These are phyloP conservation scores for Platichthys flesus DNA, from an alignment of 2,113 vertebrate genomes.

Conservation along the genomic window DNA sequence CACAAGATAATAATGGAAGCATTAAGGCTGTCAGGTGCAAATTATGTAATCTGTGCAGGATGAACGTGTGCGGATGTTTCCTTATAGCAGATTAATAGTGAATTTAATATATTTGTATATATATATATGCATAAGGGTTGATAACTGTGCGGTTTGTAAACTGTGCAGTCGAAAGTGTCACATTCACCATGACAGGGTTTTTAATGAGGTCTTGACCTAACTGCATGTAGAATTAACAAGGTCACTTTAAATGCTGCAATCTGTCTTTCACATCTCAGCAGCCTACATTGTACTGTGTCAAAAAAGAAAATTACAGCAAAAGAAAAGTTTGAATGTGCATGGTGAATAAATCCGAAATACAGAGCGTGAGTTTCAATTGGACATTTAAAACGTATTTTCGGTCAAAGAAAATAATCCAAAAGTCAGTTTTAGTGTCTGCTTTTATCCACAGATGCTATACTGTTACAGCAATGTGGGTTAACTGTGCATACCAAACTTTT, in stretches of 20 bases:
- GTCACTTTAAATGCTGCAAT: slow-evolving; percentile 13
- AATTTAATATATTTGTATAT: not conserved
- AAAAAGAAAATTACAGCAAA: slow-evolving; percentile 12
- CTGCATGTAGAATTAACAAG: slow-evolving; percentile 12
- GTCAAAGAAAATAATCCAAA: too few relatives aligned
- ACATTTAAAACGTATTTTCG: too few relatives aligned
- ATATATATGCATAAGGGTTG: not conserved
- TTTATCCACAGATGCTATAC: too few relatives aligned
- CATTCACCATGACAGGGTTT: not conserved
- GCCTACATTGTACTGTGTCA: slow-evolving; percentile 15
- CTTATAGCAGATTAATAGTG: not conserved
- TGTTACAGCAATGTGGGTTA: too few relatives aligned
- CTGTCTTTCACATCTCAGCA: not conserved
- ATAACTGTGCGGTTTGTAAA: too few relatives aligned
- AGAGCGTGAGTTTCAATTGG: too few relatives aligned
- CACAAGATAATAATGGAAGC: not conserved
- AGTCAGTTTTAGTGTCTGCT: too few relatives aligned
- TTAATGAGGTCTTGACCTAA: slow-evolving; percentile 35
- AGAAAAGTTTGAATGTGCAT: too few relatives aligned
- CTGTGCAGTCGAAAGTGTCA: too few relatives aligned
- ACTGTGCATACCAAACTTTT: too few relatives aligned
- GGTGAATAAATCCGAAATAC: too few relatives aligned
- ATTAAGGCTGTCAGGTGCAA: not conserved
- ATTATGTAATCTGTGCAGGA: not conserved
- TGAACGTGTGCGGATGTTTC: not conserved